Percentiles rank a stretch among this genome's conserved stretches.
phyloP scores from a whole-genome alignment of 2,888 invertebrate genomes.

The Eupsilia transversa region DNA sequence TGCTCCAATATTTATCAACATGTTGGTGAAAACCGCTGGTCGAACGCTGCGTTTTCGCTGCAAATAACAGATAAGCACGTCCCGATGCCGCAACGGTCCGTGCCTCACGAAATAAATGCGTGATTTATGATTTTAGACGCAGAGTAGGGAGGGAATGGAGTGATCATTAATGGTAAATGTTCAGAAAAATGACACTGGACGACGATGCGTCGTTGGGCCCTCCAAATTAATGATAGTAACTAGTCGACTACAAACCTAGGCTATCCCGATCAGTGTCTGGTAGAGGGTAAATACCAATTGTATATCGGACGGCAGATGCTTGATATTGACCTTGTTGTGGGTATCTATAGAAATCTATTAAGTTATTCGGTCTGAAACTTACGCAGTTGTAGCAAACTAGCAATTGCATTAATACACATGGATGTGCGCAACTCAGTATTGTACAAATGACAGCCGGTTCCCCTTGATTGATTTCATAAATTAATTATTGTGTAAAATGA shows the following conservation, averaged over 20 bases:
- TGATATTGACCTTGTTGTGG: neutral
- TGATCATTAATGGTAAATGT: neutral
- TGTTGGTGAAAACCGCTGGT: constrained; percentile 80
- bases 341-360: neutral
- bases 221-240: neutral
- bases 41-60: constrained; percentile 79
- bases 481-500: neutral
- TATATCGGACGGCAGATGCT: neutral
- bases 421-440: neutral
- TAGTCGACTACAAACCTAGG: neutral
- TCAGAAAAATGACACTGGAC: too few relatives aligned
- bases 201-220: neutral
- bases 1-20: constrained; percentile 86
- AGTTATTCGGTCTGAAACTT: neutral
- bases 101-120: constrained; percentile 86
- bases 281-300: neutral
- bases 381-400: neutral
- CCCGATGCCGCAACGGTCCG: constrained; percentile 82
- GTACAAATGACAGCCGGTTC: neutral
- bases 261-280: neutral
- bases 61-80: constrained; percentile 89
- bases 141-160: constrained; percentile 26
- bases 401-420: neutral
- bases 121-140: constrained; percentile 86
- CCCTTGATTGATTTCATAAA: neutral